These are phyloP conservation scores for Siphamia tubifer DNA, from an alignment of 2,113 vertebrate species.

Conservation along the genomic window DNA sequence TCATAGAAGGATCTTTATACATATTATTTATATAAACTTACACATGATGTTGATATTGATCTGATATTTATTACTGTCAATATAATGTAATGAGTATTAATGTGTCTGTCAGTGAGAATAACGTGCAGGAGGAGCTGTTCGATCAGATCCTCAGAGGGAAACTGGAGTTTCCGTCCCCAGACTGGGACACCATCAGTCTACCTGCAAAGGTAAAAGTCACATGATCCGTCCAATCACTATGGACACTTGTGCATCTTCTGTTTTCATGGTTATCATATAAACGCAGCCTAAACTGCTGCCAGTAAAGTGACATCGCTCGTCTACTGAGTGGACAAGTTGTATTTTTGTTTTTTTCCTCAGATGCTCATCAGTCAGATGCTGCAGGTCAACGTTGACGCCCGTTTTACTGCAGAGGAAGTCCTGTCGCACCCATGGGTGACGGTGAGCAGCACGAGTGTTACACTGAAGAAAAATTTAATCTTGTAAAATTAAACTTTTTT, in stretches of 20 bases:
- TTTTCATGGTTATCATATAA: too few relatives aligned
- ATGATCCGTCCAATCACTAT: neutral
- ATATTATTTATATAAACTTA: too few relatives aligned
- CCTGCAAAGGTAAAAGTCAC: slow-evolving; percentile 89
- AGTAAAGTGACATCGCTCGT: too few relatives aligned
- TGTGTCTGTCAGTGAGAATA: slow-evolving; percentile 86
- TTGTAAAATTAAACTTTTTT: too few relatives aligned
- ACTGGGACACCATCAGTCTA: slow-evolving; percentile 95
- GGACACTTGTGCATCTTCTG: too few relatives aligned
- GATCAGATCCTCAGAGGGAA: slow-evolving; percentile 96
- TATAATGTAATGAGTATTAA: too few relatives aligned
- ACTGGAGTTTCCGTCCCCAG: slow-evolving; percentile 95
- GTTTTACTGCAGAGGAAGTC: slow-evolving; percentile 93
- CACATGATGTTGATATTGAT: too few relatives aligned
- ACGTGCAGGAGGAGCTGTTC: slow-evolving; percentile 96
- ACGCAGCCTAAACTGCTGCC: too few relatives aligned
- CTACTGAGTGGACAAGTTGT: neutral
- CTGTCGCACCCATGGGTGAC: slow-evolving; percentile 95
- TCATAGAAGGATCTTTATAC: too few relatives aligned
- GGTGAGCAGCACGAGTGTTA: too few relatives aligned
- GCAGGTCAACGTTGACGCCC: slow-evolving; percentile 92
- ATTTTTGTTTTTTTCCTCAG: slow-evolving; percentile 60
- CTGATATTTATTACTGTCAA: too few relatives aligned
- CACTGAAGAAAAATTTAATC: too few relatives aligned
- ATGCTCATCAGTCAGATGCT: slow-evolving; percentile 97